Conservation (phyloP, 2,113 vertebrate species). For the Tyrannus savana region DNA sequence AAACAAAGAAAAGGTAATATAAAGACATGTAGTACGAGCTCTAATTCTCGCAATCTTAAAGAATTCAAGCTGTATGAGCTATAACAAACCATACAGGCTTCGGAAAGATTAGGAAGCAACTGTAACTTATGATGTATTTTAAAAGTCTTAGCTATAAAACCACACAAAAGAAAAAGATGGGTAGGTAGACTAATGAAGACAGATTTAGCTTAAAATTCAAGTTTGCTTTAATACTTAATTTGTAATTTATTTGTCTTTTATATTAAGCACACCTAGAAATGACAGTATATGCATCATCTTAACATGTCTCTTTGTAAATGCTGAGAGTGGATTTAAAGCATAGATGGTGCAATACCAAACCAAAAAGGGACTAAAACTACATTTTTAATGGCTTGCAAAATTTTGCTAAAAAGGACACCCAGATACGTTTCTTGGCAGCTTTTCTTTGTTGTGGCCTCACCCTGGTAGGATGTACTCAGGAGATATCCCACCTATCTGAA, state of each 20-base stretch:
- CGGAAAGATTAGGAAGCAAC: not conserved
- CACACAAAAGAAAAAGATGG: not conserved
- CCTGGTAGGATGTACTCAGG: not conserved
- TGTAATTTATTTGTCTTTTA: not conserved
- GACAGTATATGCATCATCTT: not conserved
- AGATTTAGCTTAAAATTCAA: not conserved
- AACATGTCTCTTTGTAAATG: not conserved
- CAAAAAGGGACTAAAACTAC: not conserved
- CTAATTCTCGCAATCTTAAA: not conserved
- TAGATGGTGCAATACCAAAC: not conserved
- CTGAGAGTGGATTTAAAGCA: not conserved
- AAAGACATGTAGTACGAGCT: not conserved
- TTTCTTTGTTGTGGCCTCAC: not conserved
- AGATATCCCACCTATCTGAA: not conserved
- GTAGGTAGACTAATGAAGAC: not conserved
- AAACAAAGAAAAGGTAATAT: not conserved
- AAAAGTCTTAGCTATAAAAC: not conserved
- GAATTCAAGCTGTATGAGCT: not conserved
- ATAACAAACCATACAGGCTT: not conserved
- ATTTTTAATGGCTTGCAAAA: not conserved
- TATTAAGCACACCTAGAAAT: not conserved
- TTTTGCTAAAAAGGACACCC: not conserved
- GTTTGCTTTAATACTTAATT: not conserved
- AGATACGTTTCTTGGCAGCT: not conserved
- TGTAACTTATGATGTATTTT: not conserved